Evolutionary conservation across 2,888 invertebrate genomes (phyloP).

Genomic region (Anagyrus pseudococci): DNA sequence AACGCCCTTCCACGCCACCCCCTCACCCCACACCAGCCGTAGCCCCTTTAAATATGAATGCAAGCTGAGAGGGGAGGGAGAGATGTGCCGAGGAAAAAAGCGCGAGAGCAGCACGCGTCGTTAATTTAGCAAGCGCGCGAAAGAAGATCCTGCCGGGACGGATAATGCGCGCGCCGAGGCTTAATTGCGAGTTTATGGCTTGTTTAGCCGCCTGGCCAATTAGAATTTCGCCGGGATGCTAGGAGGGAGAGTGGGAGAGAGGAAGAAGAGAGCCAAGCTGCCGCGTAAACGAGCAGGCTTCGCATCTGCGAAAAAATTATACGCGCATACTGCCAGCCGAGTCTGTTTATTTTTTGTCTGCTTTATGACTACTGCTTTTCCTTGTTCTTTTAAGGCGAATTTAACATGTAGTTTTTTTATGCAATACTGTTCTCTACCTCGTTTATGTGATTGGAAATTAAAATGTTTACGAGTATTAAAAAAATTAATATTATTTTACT

Average conservation of each 20-base stretch:
- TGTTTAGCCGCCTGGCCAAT: conserved; percentile 56
- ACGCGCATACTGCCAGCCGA: no score
- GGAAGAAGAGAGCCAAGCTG: neutral
- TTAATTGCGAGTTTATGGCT: conserved; percentile 60
- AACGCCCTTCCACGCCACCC: conserved; percentile 10
- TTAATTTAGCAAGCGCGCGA: neutral
- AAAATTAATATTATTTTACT: no score
- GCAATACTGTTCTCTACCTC: no score
- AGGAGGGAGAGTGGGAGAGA: no score
- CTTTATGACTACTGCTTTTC: no score
- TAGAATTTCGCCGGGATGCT: conserved; percentile 48
- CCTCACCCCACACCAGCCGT: neutral
- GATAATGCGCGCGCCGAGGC: conserved; percentile 37
- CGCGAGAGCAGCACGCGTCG: neutral
- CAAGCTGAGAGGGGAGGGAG: no score
- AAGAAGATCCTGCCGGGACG: conserved; percentile 11
- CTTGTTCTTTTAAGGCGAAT: no score
- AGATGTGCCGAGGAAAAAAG: neutral
- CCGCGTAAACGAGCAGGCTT: conserved; percentile 6
- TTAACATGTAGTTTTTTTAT: no score
- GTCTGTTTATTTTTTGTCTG: no score
- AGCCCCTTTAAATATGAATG: no score
- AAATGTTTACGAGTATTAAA: no score
- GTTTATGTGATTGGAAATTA: no score
- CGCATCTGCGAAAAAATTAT: conserved; percentile 17